Percentiles rank a stretch among this genome's conserved stretches.
Evolutionary conservation across 1,140 invertebrate species (phyloP).

Genomic region (Doryteuthis pealeii): DNA sequence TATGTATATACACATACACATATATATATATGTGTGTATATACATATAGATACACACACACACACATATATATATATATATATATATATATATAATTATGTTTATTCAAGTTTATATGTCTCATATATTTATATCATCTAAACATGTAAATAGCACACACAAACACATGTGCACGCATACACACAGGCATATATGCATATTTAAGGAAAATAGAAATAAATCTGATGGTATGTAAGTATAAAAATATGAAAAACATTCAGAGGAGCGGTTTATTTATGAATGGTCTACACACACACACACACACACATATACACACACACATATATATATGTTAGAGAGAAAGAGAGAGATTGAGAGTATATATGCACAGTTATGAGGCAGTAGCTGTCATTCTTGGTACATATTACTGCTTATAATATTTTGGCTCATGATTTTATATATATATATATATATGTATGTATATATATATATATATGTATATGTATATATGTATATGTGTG

Average conservation of each 20-base stretch:
- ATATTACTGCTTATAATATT: no score
- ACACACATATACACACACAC: neutral
- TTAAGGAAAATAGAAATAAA: no score
- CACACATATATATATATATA: neutral
- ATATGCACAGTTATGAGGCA: no score
- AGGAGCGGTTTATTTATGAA: neutral
- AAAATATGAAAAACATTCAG: neutral
- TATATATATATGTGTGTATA: neutral
- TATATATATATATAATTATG: constrained; percentile 10
- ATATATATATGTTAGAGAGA: no score
- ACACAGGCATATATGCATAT: neutral
- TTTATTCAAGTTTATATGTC: neutral
- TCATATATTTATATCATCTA: neutral
- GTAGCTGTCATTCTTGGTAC: no score
- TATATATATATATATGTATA: neutral
- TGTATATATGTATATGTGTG: neutral
- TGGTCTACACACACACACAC: neutral
- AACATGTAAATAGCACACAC: no score
- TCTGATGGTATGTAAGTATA: no score
- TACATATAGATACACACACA: neutral
- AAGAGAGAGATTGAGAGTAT: no score
- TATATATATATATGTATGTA: no score
- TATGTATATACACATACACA: neutral
- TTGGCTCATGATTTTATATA: no score
- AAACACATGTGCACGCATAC: neutral